These are phyloP conservation scores for Aptenodytes patagonicus DNA, from an alignment of 2,113 vertebrate genomes.

Conservation along the genomic window DNA sequence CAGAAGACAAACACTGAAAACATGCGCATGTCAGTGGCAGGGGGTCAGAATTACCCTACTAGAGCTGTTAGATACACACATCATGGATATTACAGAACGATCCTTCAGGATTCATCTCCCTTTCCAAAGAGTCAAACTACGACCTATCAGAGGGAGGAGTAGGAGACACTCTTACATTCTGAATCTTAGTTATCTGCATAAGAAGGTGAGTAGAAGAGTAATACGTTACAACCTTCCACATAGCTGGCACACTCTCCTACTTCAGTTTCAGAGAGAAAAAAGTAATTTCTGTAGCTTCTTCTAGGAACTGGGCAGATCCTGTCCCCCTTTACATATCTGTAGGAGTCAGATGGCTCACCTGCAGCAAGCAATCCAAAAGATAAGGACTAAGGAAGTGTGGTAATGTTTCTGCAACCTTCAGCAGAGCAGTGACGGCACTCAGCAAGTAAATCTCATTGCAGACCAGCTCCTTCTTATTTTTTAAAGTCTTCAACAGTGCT, in stretches of 20 bases:
- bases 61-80: background rate
- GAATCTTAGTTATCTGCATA: background rate
- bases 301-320: background rate
- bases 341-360: constrained; percentile 69
- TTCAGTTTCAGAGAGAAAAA: background rate
- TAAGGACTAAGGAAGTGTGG: constrained; percentile 94
- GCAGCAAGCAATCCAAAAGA: constrained; percentile 77
- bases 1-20: background rate
- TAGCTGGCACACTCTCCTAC: background rate
- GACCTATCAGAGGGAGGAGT: background rate
- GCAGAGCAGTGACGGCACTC: constrained; percentile 87
- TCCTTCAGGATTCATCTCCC: background rate
- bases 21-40: rapidly evolving
- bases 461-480: constrained; percentile 78
- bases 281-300: background rate
- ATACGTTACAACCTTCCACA: background rate
- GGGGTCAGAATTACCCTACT: background rate
- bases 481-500: constrained; percentile 76
- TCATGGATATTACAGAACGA: background rate
- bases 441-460: constrained; percentile 87
- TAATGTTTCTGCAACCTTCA: constrained; percentile 87
- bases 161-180: background rate
- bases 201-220: background rate
- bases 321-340: background rate
- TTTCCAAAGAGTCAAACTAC: background rate